phyloP scores from a whole-genome alignment of 1,140 invertebrate genomes.

The Apis florea region DNA sequence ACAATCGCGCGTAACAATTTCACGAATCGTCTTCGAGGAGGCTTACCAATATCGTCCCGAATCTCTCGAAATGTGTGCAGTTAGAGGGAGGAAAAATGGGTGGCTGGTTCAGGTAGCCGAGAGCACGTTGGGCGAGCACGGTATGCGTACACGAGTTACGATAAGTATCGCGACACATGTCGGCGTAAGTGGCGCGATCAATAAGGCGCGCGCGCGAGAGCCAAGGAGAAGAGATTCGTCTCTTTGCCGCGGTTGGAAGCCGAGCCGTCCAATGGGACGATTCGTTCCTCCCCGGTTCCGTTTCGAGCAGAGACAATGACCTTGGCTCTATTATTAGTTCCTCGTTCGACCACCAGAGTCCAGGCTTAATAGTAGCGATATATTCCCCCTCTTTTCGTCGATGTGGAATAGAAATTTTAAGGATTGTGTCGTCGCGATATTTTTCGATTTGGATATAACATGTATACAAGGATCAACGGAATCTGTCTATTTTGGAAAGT shows the following conservation, averaged over 20 bases:
- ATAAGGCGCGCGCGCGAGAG: slow-evolving; percentile 57
- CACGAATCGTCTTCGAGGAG: background rate
- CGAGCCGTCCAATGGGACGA: slow-evolving; percentile 12
- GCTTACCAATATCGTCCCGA: background rate
- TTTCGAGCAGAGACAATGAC: background rate
- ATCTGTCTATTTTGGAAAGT: no score
- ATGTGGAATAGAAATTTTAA: no score
- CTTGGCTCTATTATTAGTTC: background rate
- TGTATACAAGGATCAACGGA: no score
- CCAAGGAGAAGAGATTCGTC: slow-evolving; percentile 51
- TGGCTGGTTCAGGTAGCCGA: slow-evolving; percentile 39
- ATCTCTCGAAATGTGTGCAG: slow-evolving; percentile 23
- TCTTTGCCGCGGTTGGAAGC: slow-evolving; percentile 60
- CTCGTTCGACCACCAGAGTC: background rate
- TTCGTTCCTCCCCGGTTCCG: background rate
- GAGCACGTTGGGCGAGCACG: slow-evolving; percentile 36
- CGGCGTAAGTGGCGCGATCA: slow-evolving; percentile 72
- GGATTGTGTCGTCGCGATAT: no score
- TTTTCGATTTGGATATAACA: no score
- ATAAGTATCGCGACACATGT: slow-evolving; percentile 75
- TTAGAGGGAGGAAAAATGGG: slow-evolving; percentile 53
- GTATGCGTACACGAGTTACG: slow-evolving; percentile 69
- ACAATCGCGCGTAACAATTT: no score
- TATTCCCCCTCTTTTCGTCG: no score
- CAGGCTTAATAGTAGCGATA: no score